Evolutionary conservation across 2,113 vertebrate genomes (phyloP).

Genomic region (Caracal caracal): DNA sequence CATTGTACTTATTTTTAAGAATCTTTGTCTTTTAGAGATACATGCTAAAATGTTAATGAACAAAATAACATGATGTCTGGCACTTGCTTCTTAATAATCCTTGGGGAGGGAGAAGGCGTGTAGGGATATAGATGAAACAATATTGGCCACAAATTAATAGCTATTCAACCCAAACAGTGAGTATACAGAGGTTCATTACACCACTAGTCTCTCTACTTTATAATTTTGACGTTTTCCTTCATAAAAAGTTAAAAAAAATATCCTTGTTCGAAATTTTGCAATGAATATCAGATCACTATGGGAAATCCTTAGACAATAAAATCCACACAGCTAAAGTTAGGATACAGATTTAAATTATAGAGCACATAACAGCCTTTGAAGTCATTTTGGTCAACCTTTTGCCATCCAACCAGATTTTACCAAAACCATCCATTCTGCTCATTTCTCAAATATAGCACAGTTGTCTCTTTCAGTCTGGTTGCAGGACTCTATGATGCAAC

Average conservation of each 20-base stretch:
- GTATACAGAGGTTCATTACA: not conserved
- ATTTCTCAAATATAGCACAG: not conserved
- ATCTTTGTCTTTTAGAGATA: not conserved
- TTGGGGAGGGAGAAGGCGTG: not conserved
- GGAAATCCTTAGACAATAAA: constrained; percentile 14
- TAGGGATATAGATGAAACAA: not conserved
- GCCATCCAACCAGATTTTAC: not conserved
- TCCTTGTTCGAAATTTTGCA: constrained; percentile 9
- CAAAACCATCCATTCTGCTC: not conserved
- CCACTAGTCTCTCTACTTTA: not conserved
- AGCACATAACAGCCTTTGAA: not conserved
- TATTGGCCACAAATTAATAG: not conserved
- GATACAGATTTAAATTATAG: not conserved
- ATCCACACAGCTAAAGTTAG: not conserved
- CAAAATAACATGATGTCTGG: not conserved
- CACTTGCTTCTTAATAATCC: constrained; percentile 1
- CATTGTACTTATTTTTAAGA: not conserved
- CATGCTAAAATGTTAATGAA: not conserved
- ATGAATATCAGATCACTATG: not conserved
- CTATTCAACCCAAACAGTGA: not conserved
- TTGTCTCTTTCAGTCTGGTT: not conserved
- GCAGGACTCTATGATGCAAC: not conserved
- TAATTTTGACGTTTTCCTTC: constrained; percentile 16
- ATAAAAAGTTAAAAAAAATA: not conserved
- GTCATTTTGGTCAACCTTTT: not conserved